Evolutionary conservation across 2,888 invertebrate genomes (phyloP), one percentile per base, ranked within the genome.

Genomic region (Lepidochrysops patricia): DNA sequence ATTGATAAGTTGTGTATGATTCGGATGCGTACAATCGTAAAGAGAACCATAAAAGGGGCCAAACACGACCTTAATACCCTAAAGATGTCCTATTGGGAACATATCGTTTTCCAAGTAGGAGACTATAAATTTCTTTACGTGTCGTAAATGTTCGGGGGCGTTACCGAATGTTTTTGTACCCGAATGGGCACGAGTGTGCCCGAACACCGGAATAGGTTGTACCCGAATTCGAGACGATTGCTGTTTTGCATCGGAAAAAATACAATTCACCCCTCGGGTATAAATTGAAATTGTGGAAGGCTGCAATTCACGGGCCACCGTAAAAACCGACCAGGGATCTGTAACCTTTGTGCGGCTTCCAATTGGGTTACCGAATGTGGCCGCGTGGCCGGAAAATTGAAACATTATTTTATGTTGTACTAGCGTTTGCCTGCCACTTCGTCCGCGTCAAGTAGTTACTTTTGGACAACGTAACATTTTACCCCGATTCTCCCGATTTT

Each of bases 241-340:
- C 75, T 79, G 75, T 74, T 84, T 84, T 84, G 84, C 85, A 84
- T 84, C 72, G 74, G 73, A 79, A 82, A 82, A 82, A 80, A 80
- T 77, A 76, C 76, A 77, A 72, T 72, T 67, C 68, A 60, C 69
- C 70, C 74, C 71, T 66, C 63, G 76, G 72, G 76, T 68, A 82
- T 80, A 81, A 80, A 83, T 83, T 84, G 82, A 80, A 82, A 83
- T 79, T 78, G 82, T 77, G 74, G 76, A 79, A 79, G 75, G 74
- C 73, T 77, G 74, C 76, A 77, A 80, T 78, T 75, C 79, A 71
- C 78, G 68, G 69, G 76, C 75, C 68, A 52, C 35, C 62, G 68
- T 68, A 71, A 75, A 77, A 78, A 79, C 74, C 74, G 60, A 65
- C 50, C 59, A 54, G 54, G 50, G 27, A 52, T 57, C 27, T 49